Conservation (phyloP, 1,140 invertebrate species). For the Sesamia nonagrioides region DNA sequence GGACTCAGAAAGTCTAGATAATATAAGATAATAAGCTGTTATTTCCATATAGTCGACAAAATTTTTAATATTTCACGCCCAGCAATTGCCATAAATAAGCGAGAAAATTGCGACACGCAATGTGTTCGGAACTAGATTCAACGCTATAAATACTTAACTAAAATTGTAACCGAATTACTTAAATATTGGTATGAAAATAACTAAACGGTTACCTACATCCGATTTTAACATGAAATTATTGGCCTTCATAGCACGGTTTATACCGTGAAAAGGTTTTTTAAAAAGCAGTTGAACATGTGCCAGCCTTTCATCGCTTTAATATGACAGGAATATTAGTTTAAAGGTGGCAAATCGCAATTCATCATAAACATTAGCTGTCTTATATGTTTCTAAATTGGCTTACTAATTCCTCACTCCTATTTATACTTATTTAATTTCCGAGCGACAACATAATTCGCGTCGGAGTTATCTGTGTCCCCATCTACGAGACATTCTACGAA, state of each 20-base stretch:
- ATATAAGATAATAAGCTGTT: constrained; percentile 19
- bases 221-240: constrained; percentile 31
- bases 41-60: constrained; percentile 32
- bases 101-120: constrained; percentile 31
- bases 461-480: constrained; percentile 9
- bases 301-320: constrained; percentile 31
- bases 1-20: constrained; percentile 5
- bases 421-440: constrained; percentile 17
- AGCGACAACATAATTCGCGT: constrained; percentile 1
- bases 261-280: constrained; percentile 26
- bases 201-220: constrained; percentile 31
- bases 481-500: constrained; percentile 21
- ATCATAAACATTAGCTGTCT: constrained; percentile 31
- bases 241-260: constrained; percentile 19
- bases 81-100: constrained; percentile 10
- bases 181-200: constrained; percentile 30
- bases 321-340: constrained; percentile 47
- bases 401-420: constrained; percentile 13
- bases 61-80: constrained; percentile 26
- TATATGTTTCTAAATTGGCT: constrained; percentile 10
- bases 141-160: constrained; percentile 11
- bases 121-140: constrained; percentile 1
- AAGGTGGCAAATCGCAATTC: neutral
- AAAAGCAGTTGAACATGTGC: constrained; percentile 37
- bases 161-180: constrained; percentile 29